Evolutionary conservation across 2,888 invertebrate species (phyloP).

Genomic region (Cryptus viduatorius): DNA sequence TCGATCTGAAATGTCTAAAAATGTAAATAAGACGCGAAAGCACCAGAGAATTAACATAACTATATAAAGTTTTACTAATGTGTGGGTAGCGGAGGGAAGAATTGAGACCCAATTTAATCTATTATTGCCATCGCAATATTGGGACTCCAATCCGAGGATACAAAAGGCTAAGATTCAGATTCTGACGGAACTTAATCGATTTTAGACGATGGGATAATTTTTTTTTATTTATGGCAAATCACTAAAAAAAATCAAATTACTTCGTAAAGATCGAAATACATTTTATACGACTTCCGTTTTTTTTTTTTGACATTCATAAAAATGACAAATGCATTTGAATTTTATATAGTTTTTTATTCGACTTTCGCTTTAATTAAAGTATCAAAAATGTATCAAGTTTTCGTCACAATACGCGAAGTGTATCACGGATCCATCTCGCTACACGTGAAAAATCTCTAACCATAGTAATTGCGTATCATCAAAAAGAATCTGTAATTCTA

Average conservation of each 20-base stretch:
- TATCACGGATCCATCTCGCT: no score
- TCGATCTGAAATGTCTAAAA: constrained; percentile 7
- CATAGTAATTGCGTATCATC: neutral
- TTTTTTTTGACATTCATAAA: no score
- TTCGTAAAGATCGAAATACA: neutral
- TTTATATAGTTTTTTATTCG: no score
- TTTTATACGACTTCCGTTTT: no score
- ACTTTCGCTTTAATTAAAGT: no score
- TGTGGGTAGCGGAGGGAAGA: no score
- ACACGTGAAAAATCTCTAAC: neutral
- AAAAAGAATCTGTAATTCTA: neutral
- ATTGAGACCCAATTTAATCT: no score
- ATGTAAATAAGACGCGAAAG: neutral
- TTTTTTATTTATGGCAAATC: no score
- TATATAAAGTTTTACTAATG: no score
- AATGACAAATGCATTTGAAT: no score
- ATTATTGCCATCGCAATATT: neutral
- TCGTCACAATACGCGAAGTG: no score
- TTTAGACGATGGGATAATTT: neutral
- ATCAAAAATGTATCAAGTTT: no score
- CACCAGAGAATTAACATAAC: neutral
- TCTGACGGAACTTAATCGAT: neutral
- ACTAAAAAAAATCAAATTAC: neutral
- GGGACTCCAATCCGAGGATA: neutral
- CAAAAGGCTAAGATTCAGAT: neutral